Evolutionary conservation across 2,888 invertebrate species (phyloP).

Genomic region (Lasiommata megera): DNA sequence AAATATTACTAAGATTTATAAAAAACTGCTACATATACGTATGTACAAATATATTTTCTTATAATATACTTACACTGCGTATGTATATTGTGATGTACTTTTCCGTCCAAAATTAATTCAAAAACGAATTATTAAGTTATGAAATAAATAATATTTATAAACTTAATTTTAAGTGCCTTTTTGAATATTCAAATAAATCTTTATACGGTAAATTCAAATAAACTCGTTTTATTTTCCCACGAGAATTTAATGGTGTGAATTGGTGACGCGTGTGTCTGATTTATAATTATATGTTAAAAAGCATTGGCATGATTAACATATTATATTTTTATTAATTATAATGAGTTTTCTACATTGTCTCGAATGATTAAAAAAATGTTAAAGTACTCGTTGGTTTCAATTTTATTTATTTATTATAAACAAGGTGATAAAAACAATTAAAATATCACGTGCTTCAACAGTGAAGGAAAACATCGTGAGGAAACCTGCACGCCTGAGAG

Average conservation of each 20-base stretch:
- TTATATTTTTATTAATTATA: too few species aligned
- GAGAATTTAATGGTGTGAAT: background rate
- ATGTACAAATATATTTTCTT: slow-evolving; percentile 49
- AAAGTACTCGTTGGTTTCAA: too few species aligned
- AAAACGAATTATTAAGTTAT: slow-evolving; percentile 48
- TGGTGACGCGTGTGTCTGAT: background rate
- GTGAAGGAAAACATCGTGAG: too few species aligned
- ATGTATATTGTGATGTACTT: slow-evolving; percentile 66
- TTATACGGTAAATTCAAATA: slow-evolving; percentile 32
- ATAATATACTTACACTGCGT: slow-evolving; percentile 54
- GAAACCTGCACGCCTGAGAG: too few species aligned
- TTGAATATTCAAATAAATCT: slow-evolving; percentile 47
- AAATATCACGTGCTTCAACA: too few species aligned
- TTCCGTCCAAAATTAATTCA: slow-evolving; percentile 58
- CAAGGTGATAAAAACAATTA: too few species aligned
- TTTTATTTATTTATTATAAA: too few species aligned
- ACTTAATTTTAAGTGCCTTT: slow-evolving; percentile 42
- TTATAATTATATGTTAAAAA: background rate
- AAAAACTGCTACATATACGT: slow-evolving; percentile 52
- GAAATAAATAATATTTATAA: slow-evolving; percentile 40
- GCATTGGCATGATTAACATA: too few species aligned
- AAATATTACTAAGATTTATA: slow-evolving; percentile 29
- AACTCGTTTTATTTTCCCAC: slow-evolving; percentile 31
- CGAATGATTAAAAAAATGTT: too few species aligned
- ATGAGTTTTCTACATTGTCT: too few species aligned